Evolutionary conservation across 2,797 vertebrate genomes (phyloP).

Genomic region (Fistularia tabacaria): DNA sequence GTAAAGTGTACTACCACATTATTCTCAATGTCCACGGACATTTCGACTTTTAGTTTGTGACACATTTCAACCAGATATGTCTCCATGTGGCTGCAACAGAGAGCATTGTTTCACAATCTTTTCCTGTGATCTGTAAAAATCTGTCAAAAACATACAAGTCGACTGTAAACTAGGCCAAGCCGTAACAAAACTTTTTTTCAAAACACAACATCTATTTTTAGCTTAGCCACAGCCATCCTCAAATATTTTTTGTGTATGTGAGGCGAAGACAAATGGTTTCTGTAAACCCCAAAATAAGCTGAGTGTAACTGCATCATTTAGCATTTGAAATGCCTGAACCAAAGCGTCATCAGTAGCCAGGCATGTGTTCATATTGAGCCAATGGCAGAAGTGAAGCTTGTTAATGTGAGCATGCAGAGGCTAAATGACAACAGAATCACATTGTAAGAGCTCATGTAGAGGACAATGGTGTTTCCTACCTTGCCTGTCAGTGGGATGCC

Average conservation of each 20-base stretch:
- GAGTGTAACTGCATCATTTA: slow-evolving; percentile 23
- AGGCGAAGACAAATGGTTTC: slow-evolving; percentile 11
- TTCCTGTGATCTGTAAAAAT: not conserved
- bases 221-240: slow-evolving; percentile 11
- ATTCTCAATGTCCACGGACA: no score
- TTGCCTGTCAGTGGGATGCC: slow-evolving; percentile 90
- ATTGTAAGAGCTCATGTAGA: not conserved
- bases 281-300: not conserved
- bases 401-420: slow-evolving; percentile 49
- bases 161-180: not conserved
- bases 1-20: no score
- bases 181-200: no score
- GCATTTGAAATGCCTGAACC: slow-evolving; percentile 40
- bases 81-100: not conserved
- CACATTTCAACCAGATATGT: no score
- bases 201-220: no score
- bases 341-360: slow-evolving; percentile 16
- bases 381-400: slow-evolving; percentile 36
- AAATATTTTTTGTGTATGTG: not conserved
- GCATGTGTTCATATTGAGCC: slow-evolving; percentile 28
- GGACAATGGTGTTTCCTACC: slow-evolving; percentile 66
- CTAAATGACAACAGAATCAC: slow-evolving; percentile 11
- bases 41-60: no score
- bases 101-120: not conserved
- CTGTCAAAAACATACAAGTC: not conserved